These are phyloP conservation scores for Anas platyrhynchos DNA, from an alignment of 2,113 vertebrate species.

Conservation along the genomic window DNA sequence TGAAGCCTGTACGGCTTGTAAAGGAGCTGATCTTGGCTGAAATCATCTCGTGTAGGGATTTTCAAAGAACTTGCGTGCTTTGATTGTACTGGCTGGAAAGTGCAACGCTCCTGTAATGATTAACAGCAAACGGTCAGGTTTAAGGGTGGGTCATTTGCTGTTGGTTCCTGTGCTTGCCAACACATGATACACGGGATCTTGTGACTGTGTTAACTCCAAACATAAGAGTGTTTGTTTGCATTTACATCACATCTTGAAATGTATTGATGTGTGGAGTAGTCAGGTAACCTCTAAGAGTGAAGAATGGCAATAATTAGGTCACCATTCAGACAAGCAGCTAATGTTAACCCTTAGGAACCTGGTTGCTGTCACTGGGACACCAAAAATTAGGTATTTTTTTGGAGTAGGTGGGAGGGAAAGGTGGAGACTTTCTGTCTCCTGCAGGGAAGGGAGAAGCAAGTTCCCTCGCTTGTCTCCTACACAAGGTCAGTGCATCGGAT, in stretches of 20 bases:
- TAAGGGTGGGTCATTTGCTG: slow-evolving; percentile 64
- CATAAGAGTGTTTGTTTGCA: slow-evolving; percentile 48
- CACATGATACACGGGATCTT: slow-evolving; percentile 38
- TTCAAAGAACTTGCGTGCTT: slow-evolving; percentile 37
- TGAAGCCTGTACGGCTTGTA: slow-evolving; percentile 21
- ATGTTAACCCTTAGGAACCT: background rate
- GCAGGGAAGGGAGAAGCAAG: background rate
- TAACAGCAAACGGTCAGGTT: slow-evolving; percentile 57
- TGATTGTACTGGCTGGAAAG: slow-evolving; percentile 51
- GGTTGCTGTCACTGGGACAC: background rate
- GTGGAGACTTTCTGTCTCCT: background rate
- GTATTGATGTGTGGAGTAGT: slow-evolving; percentile 25
- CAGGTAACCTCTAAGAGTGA: slow-evolving; percentile 35
- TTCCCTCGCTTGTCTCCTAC: background rate
- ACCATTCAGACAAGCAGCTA: background rate
- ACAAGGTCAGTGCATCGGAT: background rate
- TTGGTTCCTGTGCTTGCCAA: slow-evolving; percentile 42
- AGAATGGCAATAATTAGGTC: slow-evolving; percentile 26
- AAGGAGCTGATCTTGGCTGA: slow-evolving; percentile 31
- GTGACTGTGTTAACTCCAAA: slow-evolving; percentile 62
- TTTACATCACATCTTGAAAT: slow-evolving; percentile 17
- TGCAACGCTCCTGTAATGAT: slow-evolving; percentile 42
- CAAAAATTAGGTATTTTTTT: background rate
- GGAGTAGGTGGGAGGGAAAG: background rate
- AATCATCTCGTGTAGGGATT: background rate